Conservation (phyloP, 2,888 invertebrate species). For the Aphrophora alni region DNA sequence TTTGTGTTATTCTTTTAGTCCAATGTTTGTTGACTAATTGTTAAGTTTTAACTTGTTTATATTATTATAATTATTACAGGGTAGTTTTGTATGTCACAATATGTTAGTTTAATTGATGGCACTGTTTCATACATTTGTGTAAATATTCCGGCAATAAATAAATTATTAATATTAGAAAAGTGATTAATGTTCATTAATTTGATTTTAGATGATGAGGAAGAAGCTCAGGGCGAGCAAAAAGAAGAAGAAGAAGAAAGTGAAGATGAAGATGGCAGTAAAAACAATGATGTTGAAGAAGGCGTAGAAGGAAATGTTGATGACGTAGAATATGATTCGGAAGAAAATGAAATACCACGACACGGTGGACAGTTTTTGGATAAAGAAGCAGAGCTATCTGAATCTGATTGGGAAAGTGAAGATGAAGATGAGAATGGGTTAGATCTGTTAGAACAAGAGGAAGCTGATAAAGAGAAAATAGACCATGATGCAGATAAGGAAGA, state of each 20-base stretch:
- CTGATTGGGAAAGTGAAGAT: slow-evolving; percentile 88
- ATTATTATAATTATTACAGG: no score
- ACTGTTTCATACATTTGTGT: no score
- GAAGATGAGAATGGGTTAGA: slow-evolving; percentile 83
- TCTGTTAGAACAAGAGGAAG: slow-evolving; percentile 81
- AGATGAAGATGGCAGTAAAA: neutral
- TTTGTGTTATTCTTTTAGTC: no score
- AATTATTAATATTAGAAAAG: no score
- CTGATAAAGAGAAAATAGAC: slow-evolving; percentile 83
- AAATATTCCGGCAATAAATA: no score
- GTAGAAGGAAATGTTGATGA: slow-evolving; percentile 41
- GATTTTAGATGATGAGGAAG: slow-evolving; percentile 56
- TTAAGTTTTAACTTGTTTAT: no score
- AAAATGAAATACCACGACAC: slow-evolving; percentile 74
- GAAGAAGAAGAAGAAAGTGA: slow-evolving; percentile 32
- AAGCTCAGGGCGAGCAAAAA: slow-evolving; percentile 54
- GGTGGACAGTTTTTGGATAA: slow-evolving; percentile 80
- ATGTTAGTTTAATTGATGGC: no score
- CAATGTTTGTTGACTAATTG: no score
- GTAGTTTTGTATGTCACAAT: no score
- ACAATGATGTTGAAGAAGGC: slow-evolving; percentile 33
- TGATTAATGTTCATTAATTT: no score
- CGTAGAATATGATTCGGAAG: slow-evolving; percentile 83
- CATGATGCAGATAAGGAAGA: slow-evolving; percentile 78
- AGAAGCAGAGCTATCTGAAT: slow-evolving; percentile 92